Base-by-base conservation (phyloP, 2,888 invertebrate genomes). In the Chaitophorus viminalis region DNA sequence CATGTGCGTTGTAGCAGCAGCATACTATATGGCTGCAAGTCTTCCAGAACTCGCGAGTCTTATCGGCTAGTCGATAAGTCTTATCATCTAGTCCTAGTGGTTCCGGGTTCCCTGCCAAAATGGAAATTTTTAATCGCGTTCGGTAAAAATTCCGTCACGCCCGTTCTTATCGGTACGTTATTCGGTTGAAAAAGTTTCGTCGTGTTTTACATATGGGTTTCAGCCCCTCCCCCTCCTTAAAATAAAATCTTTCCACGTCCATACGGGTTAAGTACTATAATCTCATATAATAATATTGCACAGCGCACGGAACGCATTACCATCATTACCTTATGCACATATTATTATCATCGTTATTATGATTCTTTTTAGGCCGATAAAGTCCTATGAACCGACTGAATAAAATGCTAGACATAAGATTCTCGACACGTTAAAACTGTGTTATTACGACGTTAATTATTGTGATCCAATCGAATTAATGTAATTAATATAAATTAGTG, bases 151-250 rank as follows among this genome's bases (percentile, higher is more conserved):
- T 25, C 21, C 25, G 60, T 21, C 3, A 5, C 60, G 60, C 3
- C 21, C 21, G 60, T 25, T 1, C 21, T 78, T 78, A 78, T 78
- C 78, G 33, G 78, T 36, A 25, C 25, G 29, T 54, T 78, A n/a
- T n/a, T 78, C 78, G 78, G 78, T 78, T 60, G 78, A 78, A 78
- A 78, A 60, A 60, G 17, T 54, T 78, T 60, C 54, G 1, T 46
- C 33, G n/a, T n/a, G n/a, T n/a, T n/a, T n/a, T n/a, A n/a, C n/a
- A n/a, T n/a, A n/a, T n/a, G n/a, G n/a, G n/a, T n/a, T n/a, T n/a
- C n/a, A n/a, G n/a, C n/a, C n/a, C n/a, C n/a, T n/a, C n/a, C n/a
- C n/a, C n/a, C n/a, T n/a, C n/a, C n/a, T n/a, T n/a, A n/a, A n/a
- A n/a, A n/a, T n/a, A n/a, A n/a, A n/a, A n/a, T n/a, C n/a, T n/a